Conservation (phyloP, 30 jellyfish, hydroid and myxozoan species). For the Rhopilema esculentum region DNA sequence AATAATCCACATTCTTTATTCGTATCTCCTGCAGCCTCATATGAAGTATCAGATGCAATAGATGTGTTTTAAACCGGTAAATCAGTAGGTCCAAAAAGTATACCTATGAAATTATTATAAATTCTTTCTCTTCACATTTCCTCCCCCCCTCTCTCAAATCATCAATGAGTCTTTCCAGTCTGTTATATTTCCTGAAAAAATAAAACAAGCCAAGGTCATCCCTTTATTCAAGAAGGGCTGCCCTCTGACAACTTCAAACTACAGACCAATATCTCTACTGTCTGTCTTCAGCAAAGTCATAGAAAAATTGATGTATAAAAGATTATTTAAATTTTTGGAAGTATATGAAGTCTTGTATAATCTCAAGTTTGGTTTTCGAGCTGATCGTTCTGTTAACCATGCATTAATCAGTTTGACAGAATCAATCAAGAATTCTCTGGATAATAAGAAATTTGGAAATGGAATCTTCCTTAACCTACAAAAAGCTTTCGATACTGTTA, state of each 20-base stretch:
- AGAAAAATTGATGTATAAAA: conserved; percentile 37
- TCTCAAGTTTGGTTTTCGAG: conserved; percentile 52
- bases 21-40: conserved; percentile 42
- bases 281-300: conserved; percentile 37
- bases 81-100: conserved; percentile 54
- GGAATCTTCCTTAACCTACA: too few species aligned
- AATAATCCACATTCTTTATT: conserved; percentile 28
- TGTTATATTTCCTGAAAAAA: conserved; percentile 47
- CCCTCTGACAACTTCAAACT: conserved; percentile 46
- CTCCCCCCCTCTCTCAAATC: conserved; percentile 44
- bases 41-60: conserved; percentile 44
- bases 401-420: conserved; percentile 34
- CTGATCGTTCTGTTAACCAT: conserved; percentile 18
- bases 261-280: conserved; percentile 56
- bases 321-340: conserved; percentile 19
- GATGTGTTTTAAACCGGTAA: conserved; percentile 30
- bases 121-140: conserved; percentile 56
- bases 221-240: conserved; percentile 56
- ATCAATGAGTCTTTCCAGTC: conserved; percentile 44
- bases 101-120: conserved; percentile 38
- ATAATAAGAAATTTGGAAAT: too few species aligned
- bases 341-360: conserved; percentile 7
- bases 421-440: conserved; percentile 40
- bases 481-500: too few species aligned
- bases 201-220: conserved; percentile 54